phyloP scores from a whole-genome alignment of 2,113 vertebrate genomes.

The Semnopithecus entellus region DNA sequence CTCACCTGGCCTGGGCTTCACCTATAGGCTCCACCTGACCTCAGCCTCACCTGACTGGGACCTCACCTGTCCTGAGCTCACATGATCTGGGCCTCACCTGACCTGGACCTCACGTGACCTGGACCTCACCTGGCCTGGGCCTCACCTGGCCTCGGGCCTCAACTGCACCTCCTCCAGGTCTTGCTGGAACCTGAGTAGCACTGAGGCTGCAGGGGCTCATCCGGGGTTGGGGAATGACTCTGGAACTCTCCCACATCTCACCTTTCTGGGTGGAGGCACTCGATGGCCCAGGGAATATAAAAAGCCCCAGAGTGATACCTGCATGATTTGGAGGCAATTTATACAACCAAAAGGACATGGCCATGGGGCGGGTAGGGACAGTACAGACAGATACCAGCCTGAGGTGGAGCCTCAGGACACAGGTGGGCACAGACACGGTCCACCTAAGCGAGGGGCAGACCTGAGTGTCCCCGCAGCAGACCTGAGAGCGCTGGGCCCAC shows the following conservation, averaged over 20 bases:
- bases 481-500: not conserved
- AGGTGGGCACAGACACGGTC: fast-evolving
- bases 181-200: not conserved
- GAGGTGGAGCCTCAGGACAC: not conserved
- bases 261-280: not conserved
- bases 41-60: too few relatives aligned
- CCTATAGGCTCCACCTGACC: not conserved
- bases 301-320: not conserved
- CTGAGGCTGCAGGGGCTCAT: too few relatives aligned
- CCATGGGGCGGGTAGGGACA: not conserved
- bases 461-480: not conserved
- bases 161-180: not conserved
- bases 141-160: not conserved
- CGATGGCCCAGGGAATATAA: not conserved
- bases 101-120: fast-evolving
- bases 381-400: fast-evolving
- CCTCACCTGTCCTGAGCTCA: not conserved
- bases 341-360: not conserved
- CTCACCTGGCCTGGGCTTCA: not conserved
- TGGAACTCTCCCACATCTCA: not conserved
- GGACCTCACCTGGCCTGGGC: fast-evolving
- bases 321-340: not conserved
- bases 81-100: not conserved
- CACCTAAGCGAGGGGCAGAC: fast-evolving
- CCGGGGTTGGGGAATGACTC: fast-evolving